These are phyloP conservation scores for Clunio marinus DNA, from an alignment of 2,888 invertebrate species.

Conservation along the genomic window DNA sequence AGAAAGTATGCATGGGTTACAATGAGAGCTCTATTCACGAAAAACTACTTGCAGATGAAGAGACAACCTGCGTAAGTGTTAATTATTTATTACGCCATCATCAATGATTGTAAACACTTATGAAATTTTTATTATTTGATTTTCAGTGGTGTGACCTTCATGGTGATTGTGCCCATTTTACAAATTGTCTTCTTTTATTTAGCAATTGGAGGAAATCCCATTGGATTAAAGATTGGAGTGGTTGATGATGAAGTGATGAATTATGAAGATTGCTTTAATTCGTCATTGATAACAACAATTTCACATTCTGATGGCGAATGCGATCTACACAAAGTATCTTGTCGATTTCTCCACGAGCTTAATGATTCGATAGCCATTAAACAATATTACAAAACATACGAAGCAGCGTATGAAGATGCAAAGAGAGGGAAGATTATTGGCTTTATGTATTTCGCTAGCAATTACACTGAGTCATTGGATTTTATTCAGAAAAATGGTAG, in stretches of 20 bases:
- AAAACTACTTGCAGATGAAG: slow-evolving; percentile 65
- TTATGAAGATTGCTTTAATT: slow-evolving; percentile 50
- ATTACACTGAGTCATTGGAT: slow-evolving; percentile 66
- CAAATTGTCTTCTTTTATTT: slow-evolving; percentile 75
- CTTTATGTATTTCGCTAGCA: slow-evolving; percentile 63
- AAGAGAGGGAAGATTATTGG: slow-evolving; percentile 58
- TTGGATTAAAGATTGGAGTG: slow-evolving; percentile 66
- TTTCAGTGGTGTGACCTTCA: slow-evolving; percentile 76
- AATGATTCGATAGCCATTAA: slow-evolving; percentile 56
- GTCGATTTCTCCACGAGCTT: slow-evolving; percentile 58
- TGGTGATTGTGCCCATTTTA: slow-evolving; percentile 76
- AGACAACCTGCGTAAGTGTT: slow-evolving; percentile 66
- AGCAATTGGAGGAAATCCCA: slow-evolving; percentile 73
- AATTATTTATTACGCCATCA: background rate
- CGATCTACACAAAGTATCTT: slow-evolving; percentile 57
- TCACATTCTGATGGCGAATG: slow-evolving; percentile 50
- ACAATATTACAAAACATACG: slow-evolving; percentile 54
- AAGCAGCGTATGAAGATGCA: slow-evolving; percentile 56
- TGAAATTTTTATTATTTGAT: slow-evolving; percentile 42
- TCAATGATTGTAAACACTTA: background rate
- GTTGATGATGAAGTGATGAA: slow-evolving; percentile 70
- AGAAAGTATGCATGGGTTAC: slow-evolving; percentile 24
- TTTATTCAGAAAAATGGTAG: slow-evolving; percentile 58
- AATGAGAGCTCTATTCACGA: slow-evolving; percentile 63
- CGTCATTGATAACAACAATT: slow-evolving; percentile 50